phyloP scores from a whole-genome alignment of 2,113 vertebrate genomes.

The Macroglossus sobrinus region DNA sequence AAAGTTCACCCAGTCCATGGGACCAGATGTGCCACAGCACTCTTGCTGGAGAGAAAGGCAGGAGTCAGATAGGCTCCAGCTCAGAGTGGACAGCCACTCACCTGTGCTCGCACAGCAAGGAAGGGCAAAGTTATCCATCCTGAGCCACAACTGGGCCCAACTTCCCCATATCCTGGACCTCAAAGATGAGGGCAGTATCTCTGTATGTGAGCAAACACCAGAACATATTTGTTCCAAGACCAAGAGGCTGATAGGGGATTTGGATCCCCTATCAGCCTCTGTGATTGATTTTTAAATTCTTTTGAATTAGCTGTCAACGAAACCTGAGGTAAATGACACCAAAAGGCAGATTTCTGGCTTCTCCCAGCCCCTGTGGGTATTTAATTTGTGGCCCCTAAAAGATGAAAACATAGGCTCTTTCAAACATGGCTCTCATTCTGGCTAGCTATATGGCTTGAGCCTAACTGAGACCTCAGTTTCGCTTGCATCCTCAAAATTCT shows the following conservation, averaged over 20 bases:
- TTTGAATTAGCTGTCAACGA: neutral
- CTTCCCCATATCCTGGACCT: neutral
- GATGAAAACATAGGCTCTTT: neutral
- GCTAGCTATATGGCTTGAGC: neutral
- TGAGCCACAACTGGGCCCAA: neutral
- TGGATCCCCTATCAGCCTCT: too few relatives aligned
- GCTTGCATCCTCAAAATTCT: neutral
- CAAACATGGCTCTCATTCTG: neutral
- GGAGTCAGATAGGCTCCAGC: neutral
- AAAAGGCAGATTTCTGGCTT: neutral
- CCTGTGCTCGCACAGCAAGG: neutral
- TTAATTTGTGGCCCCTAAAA: neutral
- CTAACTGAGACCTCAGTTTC: neutral
- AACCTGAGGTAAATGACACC: neutral
- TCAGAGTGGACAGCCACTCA: neutral
- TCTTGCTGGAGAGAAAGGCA: slow-evolving; percentile 70
- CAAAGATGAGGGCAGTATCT: neutral
- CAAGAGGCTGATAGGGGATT: neutral
- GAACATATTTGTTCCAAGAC: neutral
- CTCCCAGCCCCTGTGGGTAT: neutral
- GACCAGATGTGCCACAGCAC: slow-evolving; percentile 83
- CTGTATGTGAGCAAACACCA: neutral
- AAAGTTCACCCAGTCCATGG: slow-evolving; percentile 84
- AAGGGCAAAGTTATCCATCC: neutral
- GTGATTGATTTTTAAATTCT: neutral